phyloP scores from a whole-genome alignment of 2,113 vertebrate species.

The Ophiodon elongatus region DNA sequence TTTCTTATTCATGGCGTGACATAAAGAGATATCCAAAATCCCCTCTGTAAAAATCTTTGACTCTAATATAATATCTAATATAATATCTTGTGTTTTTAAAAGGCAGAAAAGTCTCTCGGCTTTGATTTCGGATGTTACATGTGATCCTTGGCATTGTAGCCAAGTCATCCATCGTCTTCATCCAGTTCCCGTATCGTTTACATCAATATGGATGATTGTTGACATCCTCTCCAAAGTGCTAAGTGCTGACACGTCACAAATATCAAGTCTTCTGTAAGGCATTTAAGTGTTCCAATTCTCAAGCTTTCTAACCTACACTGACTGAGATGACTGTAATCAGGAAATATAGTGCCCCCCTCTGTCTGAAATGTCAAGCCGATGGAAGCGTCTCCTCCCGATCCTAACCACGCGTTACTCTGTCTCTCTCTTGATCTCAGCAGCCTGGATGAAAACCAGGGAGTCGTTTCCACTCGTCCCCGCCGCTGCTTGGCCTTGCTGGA shows the following conservation, averaged over 20 bases:
- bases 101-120: background rate
- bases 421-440: constrained; percentile 36
- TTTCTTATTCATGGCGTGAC: too few relatives aligned
- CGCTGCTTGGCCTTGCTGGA: background rate
- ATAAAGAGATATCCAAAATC: too few relatives aligned
- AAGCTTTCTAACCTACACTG: background rate
- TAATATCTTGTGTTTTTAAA: background rate
- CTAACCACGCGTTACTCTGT: constrained; percentile 17
- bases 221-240: background rate
- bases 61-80: too few relatives aligned
- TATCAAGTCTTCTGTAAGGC: background rate
- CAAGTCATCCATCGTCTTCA: background rate
- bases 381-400: constrained; percentile 17
- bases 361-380: background rate
- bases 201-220: too few relatives aligned
- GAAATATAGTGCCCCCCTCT: background rate
- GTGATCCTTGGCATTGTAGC: background rate
- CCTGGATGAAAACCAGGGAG: constrained; percentile 9
- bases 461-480: background rate
- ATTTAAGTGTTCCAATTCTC: background rate
- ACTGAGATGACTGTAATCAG: background rate
- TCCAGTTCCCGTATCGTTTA: background rate
- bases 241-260: background rate
- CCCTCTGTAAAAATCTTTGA: too few relatives aligned
- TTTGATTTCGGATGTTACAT: background rate